Conservation (phyloP, 2,797 vertebrate genomes). For the Sebastes hopkinsi region DNA sequence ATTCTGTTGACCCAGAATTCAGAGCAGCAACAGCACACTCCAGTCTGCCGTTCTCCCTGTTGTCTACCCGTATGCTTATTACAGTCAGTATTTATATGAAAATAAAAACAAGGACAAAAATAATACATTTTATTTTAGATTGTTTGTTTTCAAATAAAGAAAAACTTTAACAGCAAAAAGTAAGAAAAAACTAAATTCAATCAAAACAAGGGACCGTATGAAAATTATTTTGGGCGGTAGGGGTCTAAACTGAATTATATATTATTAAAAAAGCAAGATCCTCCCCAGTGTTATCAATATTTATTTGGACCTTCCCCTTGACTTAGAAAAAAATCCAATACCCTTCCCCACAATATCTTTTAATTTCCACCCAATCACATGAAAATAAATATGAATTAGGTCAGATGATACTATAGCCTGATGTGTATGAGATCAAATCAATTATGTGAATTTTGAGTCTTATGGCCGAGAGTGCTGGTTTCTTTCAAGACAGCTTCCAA, state of each 20-base stretch:
- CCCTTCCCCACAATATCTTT: not conserved
- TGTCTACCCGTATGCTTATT: not conserved
- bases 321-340: not conserved
- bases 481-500: not conserved
- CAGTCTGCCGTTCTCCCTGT: not conserved
- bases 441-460: not conserved
- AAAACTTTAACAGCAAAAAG: not conserved
- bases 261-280: not conserved
- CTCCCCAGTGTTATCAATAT: not conserved
- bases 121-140: not conserved
- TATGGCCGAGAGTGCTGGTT: not conserved
- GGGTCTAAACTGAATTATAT: not conserved
- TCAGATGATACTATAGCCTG: not conserved
- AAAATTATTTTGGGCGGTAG: not conserved
- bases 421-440: not conserved
- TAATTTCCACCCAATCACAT: not conserved
- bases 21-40: not conserved
- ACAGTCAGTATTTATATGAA: not conserved
- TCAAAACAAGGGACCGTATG: not conserved
- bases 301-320: not conserved
- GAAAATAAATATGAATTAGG: not conserved
- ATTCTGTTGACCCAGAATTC: conserved; percentile 21
- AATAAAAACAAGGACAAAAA: not conserved
- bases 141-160: not conserved
- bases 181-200: not conserved